Percentiles rank a stretch among this genome's conserved stretches.
Evolutionary conservation across 1,140 invertebrate genomes (phyloP).

Genomic region (Cryptotermes secundus): DNA sequence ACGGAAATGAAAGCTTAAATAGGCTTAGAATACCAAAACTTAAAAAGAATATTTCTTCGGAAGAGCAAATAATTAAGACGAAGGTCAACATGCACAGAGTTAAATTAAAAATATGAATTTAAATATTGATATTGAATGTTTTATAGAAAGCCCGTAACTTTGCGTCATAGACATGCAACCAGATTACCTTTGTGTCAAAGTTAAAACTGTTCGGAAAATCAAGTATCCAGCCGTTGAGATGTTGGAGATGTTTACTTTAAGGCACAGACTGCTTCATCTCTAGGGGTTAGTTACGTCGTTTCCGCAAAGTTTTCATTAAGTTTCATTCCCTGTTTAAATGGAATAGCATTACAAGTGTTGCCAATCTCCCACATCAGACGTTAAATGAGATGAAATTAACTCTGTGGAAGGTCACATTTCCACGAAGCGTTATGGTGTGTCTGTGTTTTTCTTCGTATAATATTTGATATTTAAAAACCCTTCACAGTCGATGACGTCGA

Average conservation of each 20-base stretch:
- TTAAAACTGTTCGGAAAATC: background rate
- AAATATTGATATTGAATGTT: too few relatives aligned
- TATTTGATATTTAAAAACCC: background rate
- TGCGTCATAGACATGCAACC: too few relatives aligned
- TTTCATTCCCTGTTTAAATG: background rate
- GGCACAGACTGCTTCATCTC: background rate
- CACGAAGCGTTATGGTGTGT: background rate
- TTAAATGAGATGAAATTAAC: constrained; percentile 1
- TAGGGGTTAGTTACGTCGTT: background rate
- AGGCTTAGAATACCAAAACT: too few relatives aligned
- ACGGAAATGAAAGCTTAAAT: too few relatives aligned
- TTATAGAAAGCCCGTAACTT: too few relatives aligned
- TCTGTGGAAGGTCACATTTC: background rate
- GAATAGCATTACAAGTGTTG: background rate
- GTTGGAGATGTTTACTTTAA: background rate
- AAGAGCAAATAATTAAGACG: too few relatives aligned
- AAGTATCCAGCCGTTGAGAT: background rate
- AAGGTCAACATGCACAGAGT: too few relatives aligned
- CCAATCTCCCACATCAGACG: background rate
- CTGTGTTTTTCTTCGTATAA: too few relatives aligned
- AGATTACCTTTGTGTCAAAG: too few relatives aligned
- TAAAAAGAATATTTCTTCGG: too few relatives aligned
- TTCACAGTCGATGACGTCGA: background rate
- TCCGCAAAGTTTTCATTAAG: background rate
- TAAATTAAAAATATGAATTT: too few relatives aligned